Conservation (phyloP, 2,113 vertebrate species). For the Acanthisitta chloris region DNA sequence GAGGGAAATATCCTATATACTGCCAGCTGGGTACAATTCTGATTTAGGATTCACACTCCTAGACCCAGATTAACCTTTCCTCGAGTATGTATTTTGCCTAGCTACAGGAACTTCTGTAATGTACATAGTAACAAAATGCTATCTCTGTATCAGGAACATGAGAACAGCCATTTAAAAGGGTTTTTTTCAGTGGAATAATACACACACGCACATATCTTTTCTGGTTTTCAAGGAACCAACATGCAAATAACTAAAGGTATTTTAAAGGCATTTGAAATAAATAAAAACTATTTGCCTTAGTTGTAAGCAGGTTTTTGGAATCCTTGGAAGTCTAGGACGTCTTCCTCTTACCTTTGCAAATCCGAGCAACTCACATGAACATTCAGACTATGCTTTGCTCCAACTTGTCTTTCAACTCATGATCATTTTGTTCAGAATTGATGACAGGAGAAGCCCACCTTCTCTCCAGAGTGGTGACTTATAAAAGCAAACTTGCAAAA, state of each 20-base stretch:
- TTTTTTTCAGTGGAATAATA: background rate
- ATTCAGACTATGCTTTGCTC: background rate
- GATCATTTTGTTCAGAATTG: background rate
- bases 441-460: background rate
- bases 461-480: background rate
- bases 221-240: background rate
- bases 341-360: background rate
- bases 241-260: background rate
- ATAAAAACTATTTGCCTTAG: background rate
- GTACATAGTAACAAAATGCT: background rate
- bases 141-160: background rate
- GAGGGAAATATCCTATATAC: background rate
- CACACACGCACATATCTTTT: background rate
- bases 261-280: background rate
- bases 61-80: background rate
- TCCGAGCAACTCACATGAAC: background rate
- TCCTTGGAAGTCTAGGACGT: background rate
- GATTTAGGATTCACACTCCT: background rate
- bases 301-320: background rate
- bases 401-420: background rate
- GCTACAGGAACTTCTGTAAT: background rate
- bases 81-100: background rate
- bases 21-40: background rate
- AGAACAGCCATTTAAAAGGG: background rate
- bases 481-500: background rate